Conservation (phyloP, 2,888 invertebrate species). For the Athrips mouffetella region DNA sequence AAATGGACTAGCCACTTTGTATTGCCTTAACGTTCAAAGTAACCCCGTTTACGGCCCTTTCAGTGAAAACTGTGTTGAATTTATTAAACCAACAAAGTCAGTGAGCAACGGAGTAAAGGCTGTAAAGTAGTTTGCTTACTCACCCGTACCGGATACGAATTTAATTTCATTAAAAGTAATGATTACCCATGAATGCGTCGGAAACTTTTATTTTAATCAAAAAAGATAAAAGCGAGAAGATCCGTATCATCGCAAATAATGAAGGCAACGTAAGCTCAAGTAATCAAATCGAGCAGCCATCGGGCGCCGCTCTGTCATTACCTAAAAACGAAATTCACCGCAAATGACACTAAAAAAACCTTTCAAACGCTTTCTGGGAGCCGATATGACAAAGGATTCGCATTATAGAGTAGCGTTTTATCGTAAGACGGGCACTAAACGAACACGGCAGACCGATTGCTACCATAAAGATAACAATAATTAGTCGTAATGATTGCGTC, state of each 20-base stretch:
- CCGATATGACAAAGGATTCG: slow-evolving; percentile 61
- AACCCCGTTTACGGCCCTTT: slow-evolving; percentile 25
- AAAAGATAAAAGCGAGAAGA: slow-evolving; percentile 53
- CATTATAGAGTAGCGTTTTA: slow-evolving; percentile 60
- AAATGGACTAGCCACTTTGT: slow-evolving; percentile 39
- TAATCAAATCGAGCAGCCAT: slow-evolving; percentile 45
- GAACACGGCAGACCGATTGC: slow-evolving; percentile 66
- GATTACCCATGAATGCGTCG: slow-evolving; percentile 33
- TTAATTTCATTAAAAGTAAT: slow-evolving; percentile 48
- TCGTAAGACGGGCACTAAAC: slow-evolving; percentile 51
- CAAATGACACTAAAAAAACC: slow-evolving; percentile 40
- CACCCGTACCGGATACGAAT: slow-evolving; percentile 13
- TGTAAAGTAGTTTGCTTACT: slow-evolving; percentile 22
- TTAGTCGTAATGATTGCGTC: slow-evolving; percentile 71
- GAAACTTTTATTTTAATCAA: slow-evolving; percentile 37
- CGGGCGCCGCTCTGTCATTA: slow-evolving; percentile 61
- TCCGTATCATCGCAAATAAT: slow-evolving; percentile 73
- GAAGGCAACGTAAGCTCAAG: slow-evolving; percentile 47
- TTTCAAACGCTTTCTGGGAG: slow-evolving; percentile 39
- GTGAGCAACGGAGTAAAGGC: slow-evolving; percentile 21
- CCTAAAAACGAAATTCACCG: slow-evolving; percentile 44
- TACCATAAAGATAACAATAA: slow-evolving; percentile 77
- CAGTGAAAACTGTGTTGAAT: slow-evolving; percentile 35
- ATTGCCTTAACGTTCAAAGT: slow-evolving; percentile 37
- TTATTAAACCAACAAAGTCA: slow-evolving; percentile 35